A percentile compares a stretch with the other conserved stretches of the same genome.
Evolutionary conservation across 2,888 invertebrate genomes (phyloP).

Genomic region (Andricus quercusramuli): DNA sequence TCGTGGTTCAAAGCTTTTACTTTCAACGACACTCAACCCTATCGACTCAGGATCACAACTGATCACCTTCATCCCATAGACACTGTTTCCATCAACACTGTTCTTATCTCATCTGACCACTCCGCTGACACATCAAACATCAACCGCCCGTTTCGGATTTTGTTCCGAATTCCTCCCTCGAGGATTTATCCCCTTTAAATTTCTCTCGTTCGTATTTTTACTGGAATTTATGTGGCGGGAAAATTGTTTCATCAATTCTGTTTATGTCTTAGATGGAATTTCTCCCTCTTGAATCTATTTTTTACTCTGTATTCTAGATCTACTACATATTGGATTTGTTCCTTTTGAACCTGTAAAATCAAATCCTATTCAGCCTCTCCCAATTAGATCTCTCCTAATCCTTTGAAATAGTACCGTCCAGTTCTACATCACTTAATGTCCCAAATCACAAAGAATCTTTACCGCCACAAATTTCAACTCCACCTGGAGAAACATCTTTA

Average conservation of each 20-base stretch:
- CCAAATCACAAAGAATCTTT: background rate
- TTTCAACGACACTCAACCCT: slow-evolving; percentile 20
- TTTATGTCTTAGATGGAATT: too few relatives aligned
- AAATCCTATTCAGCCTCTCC: background rate
- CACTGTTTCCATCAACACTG: background rate
- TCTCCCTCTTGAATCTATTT: too few relatives aligned
- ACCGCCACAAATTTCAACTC: background rate
- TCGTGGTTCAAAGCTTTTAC: slow-evolving; percentile 42
- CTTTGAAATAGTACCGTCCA: background rate
- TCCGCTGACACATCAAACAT: background rate
- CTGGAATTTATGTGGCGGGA: background rate
- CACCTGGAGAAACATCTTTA: background rate
- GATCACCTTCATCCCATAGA: background rate
- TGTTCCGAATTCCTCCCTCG: background rate
- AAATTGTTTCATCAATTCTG: too few relatives aligned
- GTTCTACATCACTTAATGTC: background rate
- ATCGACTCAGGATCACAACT: slow-evolving; percentile 27
- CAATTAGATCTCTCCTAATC: background rate
- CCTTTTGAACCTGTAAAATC: background rate
- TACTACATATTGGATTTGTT: background rate
- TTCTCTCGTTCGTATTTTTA: background rate
- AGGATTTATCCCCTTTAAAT: background rate
- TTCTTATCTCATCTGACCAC: background rate
- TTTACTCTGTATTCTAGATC: too few relatives aligned
- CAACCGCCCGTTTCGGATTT: background rate